These are phyloP conservation scores for Pluvialis apricaria DNA, from an alignment of 2,113 vertebrate genomes.

Conservation along the genomic window DNA sequence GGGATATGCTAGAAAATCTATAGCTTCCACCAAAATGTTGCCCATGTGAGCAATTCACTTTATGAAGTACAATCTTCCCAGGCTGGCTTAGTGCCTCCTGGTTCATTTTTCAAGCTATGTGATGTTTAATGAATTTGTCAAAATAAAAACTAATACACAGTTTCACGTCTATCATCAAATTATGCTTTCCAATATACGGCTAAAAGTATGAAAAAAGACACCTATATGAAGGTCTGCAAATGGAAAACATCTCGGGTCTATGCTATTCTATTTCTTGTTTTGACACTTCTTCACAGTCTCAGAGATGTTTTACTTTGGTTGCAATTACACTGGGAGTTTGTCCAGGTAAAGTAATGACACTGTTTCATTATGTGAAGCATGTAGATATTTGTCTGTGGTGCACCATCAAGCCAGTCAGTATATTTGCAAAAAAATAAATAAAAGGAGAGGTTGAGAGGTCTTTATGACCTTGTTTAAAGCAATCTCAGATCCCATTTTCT, in stretches of 20 bases:
- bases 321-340: constrained; percentile 66
- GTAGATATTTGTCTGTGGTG: constrained; percentile 64
- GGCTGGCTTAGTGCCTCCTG: constrained; percentile 75
- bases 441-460: constrained; percentile 46
- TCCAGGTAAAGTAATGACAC: constrained; percentile 47
- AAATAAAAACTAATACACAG: constrained; percentile 84
- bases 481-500: constrained; percentile 67
- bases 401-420: constrained; percentile 11
- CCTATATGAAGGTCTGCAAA: constrained; percentile 52
- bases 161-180: constrained; percentile 85
- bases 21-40: constrained; percentile 91
- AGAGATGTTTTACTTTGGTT: constrained; percentile 47
- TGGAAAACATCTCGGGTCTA: constrained; percentile 62
- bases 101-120: constrained; percentile 91
- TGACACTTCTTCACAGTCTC: constrained; percentile 32
- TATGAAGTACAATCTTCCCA: constrained; percentile 93
- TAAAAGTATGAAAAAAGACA: constrained; percentile 76
- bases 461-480: constrained; percentile 69
- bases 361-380: constrained; percentile 70
- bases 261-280: constrained; percentile 53
- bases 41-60: constrained; percentile 90
- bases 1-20: constrained; percentile 95
- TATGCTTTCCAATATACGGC: constrained; percentile 75
- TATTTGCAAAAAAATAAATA: constrained; percentile 31
- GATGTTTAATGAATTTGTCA: constrained; percentile 96